These are phyloP conservation scores for Altica lythri DNA, from an alignment of 2,888 invertebrate genomes.

Conservation along the genomic window DNA sequence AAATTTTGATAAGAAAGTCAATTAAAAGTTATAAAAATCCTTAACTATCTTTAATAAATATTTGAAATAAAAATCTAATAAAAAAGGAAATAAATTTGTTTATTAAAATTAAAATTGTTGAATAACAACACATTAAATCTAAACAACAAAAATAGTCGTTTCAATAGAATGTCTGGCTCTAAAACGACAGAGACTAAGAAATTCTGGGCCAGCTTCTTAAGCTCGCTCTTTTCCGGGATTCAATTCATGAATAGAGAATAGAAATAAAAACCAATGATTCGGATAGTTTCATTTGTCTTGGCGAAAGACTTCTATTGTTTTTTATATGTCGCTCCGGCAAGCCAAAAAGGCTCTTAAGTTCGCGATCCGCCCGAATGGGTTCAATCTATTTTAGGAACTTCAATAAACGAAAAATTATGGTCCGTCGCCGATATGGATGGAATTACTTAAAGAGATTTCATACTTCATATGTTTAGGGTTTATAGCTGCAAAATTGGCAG, in stretches of 20 bases:
- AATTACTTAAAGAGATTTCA: constrained; percentile 51
- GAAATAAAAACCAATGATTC: constrained; percentile 56
- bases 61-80: too few species aligned
- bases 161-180: too few species aligned
- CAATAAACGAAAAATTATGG: constrained; percentile 55
- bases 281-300: constrained; percentile 51
- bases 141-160: too few species aligned
- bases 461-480: constrained; percentile 30
- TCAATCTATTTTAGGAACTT: constrained; percentile 51
- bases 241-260: constrained; percentile 55
- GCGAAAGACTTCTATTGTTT: constrained; percentile 48
- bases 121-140: too few species aligned
- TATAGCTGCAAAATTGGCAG: constrained; percentile 26
- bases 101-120: too few species aligned
- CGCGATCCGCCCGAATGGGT: constrained; percentile 53
- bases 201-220: constrained; percentile 39
- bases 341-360: constrained; percentile 50
- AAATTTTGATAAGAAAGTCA: too few species aligned
- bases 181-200: constrained; percentile 15
- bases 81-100: too few species aligned
- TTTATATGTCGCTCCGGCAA: constrained; percentile 46
- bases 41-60: too few species aligned
- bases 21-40: too few species aligned
- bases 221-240: constrained; percentile 43
- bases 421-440: constrained; percentile 51